A percentile compares a stretch with the other conserved stretches of the same genome.
These are phyloP conservation scores for Saccostrea cuccullata DNA, from an alignment of 1,140 invertebrate species.

Conservation along the genomic window DNA sequence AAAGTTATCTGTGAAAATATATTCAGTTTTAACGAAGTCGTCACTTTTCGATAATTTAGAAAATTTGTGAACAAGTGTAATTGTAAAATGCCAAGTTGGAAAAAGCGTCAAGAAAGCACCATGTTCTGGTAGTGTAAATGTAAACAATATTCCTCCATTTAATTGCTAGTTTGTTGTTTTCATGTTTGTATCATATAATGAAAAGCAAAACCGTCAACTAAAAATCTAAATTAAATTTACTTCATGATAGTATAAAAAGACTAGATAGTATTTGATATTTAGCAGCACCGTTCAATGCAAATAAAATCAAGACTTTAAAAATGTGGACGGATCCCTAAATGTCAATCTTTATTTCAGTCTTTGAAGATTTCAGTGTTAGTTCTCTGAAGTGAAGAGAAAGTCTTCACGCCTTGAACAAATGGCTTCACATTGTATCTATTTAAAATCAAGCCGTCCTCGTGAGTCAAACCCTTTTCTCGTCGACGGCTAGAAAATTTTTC, in stretches of 20 bases:
- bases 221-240: constrained; percentile 4
- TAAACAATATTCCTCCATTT: too few species aligned
- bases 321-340: not conserved
- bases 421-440: constrained; percentile 52
- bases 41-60: not conserved
- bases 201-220: not conserved
- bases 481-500: constrained; percentile 36
- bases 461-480: constrained; percentile 43
- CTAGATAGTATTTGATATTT: constrained; percentile 1
- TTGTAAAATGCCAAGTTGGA: too few species aligned
- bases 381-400: constrained; percentile 29
- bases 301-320: not conserved
- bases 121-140: too few species aligned
- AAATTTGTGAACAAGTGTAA: too few species aligned
- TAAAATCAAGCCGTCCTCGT: constrained; percentile 46
- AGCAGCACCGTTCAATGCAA: constrained; percentile 26
- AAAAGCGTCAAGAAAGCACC: too few species aligned
- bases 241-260: constrained; percentile 4
- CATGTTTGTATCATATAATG: not conserved
- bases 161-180: too few species aligned
- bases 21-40: not conserved
- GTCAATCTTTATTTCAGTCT: constrained; percentile 9
- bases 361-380: constrained; percentile 40
- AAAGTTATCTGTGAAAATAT: not conserved
- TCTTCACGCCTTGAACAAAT: constrained; percentile 49